Percentiles rank a stretch among this genome's conserved stretches.
Evolutionary conservation across 30 jellyfish, hydroid and myxozoan species (phyloP).

Genomic region (Pelagia noctiluca): DNA sequence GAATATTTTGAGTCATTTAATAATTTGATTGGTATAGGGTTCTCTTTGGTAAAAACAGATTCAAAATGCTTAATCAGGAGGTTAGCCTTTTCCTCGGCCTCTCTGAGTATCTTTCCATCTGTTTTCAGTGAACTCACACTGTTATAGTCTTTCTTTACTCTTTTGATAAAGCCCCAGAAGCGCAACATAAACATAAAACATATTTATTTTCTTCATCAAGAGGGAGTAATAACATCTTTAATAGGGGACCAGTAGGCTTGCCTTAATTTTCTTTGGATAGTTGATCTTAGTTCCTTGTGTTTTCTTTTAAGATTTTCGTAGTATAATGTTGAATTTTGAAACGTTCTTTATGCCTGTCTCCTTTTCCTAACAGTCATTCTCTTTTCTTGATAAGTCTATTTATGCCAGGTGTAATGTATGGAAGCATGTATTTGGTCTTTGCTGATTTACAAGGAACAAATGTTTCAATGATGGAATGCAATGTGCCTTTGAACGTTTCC

Average conservation of each 20-base stretch:
- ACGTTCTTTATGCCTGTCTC: conserved; percentile 9
- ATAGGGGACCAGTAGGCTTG: conserved; percentile 15
- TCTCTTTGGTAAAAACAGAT: conserved; percentile 32
- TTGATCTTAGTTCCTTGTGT: neutral
- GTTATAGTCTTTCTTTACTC: conserved; percentile 6
- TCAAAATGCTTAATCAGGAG: conserved; percentile 38
- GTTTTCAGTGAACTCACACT: conserved; percentile 2
- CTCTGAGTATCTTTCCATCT: conserved; percentile 15
- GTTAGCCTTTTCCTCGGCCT: conserved; percentile 36
- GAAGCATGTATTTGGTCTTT: neutral
- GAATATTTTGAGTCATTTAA: conserved; percentile 28
- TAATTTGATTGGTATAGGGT: conserved; percentile 9
- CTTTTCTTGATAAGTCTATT: conserved; percentile 4
- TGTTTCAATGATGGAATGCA: neutral
- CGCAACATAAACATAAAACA: no score
- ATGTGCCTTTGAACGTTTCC: conserved; percentile 14
- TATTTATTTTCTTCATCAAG: conserved; percentile 21
- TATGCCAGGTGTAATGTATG: conserved; percentile 14
- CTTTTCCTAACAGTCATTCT: conserved; percentile 27
- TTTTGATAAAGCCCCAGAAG: conserved; percentile 31
- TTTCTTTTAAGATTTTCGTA: conserved; percentile 1
- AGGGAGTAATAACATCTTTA: conserved; percentile 25
- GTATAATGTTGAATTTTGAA: neutral
- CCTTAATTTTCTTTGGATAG: neutral
- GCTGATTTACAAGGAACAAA: neutral